phyloP scores from a whole-genome alignment of 1,140 invertebrate species.

The Leptinotarsa texana region DNA sequence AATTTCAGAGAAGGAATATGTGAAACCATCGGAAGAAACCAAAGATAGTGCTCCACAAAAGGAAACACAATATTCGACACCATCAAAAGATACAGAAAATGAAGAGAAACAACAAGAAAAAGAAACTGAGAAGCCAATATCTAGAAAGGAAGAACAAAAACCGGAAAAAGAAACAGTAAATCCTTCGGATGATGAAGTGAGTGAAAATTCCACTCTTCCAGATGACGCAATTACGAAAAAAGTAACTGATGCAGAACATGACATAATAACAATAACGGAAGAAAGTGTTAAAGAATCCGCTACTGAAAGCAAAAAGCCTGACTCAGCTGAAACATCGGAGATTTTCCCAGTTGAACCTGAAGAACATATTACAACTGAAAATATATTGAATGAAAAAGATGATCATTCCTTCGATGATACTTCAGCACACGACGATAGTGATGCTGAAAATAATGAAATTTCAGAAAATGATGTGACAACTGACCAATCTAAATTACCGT shows the following conservation, averaged over 20 bases:
- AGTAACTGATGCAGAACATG: neutral
- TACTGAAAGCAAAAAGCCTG: slow-evolving; percentile 11
- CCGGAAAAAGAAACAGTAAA: neutral
- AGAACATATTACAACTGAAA: slow-evolving; percentile 11
- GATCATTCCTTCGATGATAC: neutral
- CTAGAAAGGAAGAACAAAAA: slow-evolving; percentile 12
- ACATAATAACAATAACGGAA: slow-evolving; percentile 15
- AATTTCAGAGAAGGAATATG: slow-evolving; percentile 17
- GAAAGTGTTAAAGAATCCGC: slow-evolving; percentile 19
- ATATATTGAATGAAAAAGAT: neutral
- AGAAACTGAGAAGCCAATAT: neutral
- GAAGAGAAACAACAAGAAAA: neutral
- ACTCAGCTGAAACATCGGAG: neutral
- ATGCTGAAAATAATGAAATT: slow-evolving; percentile 29
- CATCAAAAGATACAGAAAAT: slow-evolving; percentile 7
- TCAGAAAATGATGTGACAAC: slow-evolving; percentile 19
- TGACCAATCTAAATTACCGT: neutral
- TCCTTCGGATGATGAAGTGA: neutral
- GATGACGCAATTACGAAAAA: neutral
- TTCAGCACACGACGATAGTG: slow-evolving; percentile 30
- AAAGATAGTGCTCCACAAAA: neutral
- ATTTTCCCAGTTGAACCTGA: slow-evolving; percentile 6
- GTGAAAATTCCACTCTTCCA: neutral
- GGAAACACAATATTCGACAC: slow-evolving; percentile 9
- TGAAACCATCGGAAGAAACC: neutral